Conservation (phyloP, 2,888 invertebrate genomes). For the Aleiodes testaceus region DNA sequence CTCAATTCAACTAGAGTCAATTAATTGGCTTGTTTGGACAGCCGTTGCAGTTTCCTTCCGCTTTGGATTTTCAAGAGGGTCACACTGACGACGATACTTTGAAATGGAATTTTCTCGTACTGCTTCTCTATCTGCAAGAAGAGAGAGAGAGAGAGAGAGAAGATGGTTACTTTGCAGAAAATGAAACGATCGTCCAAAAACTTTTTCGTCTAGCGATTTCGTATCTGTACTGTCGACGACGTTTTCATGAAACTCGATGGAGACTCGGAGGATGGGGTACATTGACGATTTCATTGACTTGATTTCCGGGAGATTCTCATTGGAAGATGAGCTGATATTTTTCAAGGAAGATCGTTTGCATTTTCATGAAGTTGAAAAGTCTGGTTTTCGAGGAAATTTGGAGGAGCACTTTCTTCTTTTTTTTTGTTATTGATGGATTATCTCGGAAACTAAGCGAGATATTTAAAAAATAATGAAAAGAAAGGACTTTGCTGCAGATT, state of each 20-base stretch:
- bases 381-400: neutral
- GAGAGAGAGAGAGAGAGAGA: slow-evolving; percentile 41
- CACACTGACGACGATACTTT: slow-evolving; percentile 36
- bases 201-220: slow-evolving; percentile 26
- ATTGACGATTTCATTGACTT: slow-evolving; percentile 23
- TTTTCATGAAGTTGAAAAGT: slow-evolving; percentile 13
- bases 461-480: no score
- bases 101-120: slow-evolving; percentile 34
- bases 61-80: slow-evolving; percentile 45
- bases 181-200: slow-evolving; percentile 30
- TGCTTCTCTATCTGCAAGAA: slow-evolving; percentile 31
- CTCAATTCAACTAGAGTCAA: slow-evolving; percentile 39
- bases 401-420: no score
- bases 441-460: no score
- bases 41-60: slow-evolving; percentile 27
- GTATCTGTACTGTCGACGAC: slow-evolving; percentile 18
- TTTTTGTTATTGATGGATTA: no score
- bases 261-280: slow-evolving; percentile 17
- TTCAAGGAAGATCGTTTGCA: slow-evolving; percentile 15
- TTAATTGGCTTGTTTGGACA: slow-evolving; percentile 44
- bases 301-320: slow-evolving; percentile 23
- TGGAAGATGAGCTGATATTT: slow-evolving; percentile 17
- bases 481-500: no score
- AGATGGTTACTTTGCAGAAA: slow-evolving; percentile 35
- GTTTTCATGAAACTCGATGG: slow-evolving; percentile 24